phyloP scores from a whole-genome alignment of 2,113 vertebrate genomes.

The Ammodytes marinus region DNA sequence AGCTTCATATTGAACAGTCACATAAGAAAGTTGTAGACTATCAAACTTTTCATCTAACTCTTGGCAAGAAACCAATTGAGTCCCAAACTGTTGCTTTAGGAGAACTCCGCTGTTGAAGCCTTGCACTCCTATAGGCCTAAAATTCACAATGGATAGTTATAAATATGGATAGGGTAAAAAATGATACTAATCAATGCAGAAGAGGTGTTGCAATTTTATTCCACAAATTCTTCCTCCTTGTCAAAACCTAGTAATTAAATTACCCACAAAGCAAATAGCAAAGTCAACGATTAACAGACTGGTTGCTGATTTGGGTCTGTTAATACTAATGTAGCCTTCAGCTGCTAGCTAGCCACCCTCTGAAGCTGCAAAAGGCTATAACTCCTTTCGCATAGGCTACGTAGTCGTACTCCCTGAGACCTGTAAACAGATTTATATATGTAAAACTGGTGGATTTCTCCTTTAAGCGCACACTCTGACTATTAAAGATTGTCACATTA shows the following conservation, averaged over 20 bases:
- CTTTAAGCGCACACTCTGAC: background rate
- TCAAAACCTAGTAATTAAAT: background rate
- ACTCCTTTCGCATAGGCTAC: background rate
- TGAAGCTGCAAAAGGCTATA: background rate
- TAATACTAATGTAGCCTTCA: background rate
- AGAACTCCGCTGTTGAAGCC: background rate
- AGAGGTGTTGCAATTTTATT: background rate
- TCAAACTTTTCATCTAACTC: background rate
- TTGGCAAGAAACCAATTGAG: background rate
- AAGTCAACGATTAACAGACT: background rate
- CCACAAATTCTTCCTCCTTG: background rate
- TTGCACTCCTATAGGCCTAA: background rate
- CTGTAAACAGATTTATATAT: background rate
- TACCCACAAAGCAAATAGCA: background rate
- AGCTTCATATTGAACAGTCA: no score
- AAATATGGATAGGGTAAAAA: background rate
- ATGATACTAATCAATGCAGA: background rate
- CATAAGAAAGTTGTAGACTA: no score
- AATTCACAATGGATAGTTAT: background rate
- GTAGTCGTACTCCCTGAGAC: background rate
- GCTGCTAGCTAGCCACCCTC: background rate
- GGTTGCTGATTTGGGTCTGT: background rate
- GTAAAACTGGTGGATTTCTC: background rate
- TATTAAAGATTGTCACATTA: background rate
- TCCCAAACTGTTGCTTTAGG: background rate